Conservation (phyloP, 2,888 invertebrate species). For the Phalangium opilio region DNA sequence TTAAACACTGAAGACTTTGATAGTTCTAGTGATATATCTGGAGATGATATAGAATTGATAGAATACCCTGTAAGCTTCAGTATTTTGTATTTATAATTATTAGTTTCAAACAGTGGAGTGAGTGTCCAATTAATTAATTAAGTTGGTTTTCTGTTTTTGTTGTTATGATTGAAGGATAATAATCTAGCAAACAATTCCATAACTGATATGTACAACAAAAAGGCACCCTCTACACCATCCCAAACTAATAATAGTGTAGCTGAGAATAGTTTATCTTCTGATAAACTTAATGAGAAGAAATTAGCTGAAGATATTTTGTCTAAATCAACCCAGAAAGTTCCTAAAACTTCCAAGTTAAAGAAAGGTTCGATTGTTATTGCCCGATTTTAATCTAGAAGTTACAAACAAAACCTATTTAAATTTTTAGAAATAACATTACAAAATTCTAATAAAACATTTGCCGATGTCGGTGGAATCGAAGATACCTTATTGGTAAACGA, state of each 20-base stretch:
- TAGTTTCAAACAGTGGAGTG: too few species aligned
- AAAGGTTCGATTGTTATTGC: too few species aligned
- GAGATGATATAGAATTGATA: slow-evolving; percentile 5
- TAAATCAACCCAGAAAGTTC: neutral
- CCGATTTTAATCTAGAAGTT: slow-evolving; percentile 2
- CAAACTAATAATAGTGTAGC: neutral
- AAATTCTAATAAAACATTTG: slow-evolving; percentile 39
- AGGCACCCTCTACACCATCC: slow-evolving; percentile 4
- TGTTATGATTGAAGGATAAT: slow-evolving; percentile 21
- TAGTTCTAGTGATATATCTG: slow-evolving; percentile 1
- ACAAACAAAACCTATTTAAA: slow-evolving; percentile 5
- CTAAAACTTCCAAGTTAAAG: too few species aligned
- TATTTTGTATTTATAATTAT: neutral
- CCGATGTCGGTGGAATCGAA: slow-evolving; percentile 67
- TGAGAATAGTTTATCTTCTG: slow-evolving; percentile 1
- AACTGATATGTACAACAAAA: slow-evolving; percentile 25
- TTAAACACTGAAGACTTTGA: neutral
- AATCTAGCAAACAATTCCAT: slow-evolving; percentile 27
- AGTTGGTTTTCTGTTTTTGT: too few species aligned
- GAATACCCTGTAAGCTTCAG: neutral
- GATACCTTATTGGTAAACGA: slow-evolving; percentile 43
- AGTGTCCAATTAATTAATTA: neutral
- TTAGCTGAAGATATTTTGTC: neutral
- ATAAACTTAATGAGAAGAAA: neutral
- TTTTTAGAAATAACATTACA: slow-evolving; percentile 17